A percentile compares a stretch with the other conserved stretches of the same genome.
These are phyloP conservation scores for Latrodectus geometricus DNA, from an alignment of 1,140 invertebrate species.

Conservation along the genomic window DNA sequence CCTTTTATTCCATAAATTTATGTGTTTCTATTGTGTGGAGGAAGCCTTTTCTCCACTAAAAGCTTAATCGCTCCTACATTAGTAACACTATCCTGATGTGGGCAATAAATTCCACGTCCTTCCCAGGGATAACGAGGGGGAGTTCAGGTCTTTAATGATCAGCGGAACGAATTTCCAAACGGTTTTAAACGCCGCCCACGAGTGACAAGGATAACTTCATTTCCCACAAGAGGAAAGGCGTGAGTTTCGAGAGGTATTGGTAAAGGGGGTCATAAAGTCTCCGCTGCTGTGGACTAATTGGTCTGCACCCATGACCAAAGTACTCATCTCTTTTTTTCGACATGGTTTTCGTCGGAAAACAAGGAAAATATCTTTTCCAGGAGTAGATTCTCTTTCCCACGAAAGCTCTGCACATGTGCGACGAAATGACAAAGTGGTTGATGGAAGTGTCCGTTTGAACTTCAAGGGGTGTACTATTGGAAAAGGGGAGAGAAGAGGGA, in stretches of 20 bases:
- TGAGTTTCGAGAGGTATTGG: conserved; percentile 2
- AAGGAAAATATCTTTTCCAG: neutral
- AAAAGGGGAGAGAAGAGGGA: neutral
- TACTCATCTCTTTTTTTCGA: neutral
- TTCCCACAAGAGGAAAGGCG: neutral
- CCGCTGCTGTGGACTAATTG: conserved; percentile 28
- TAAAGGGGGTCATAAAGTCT: conserved; percentile 34
- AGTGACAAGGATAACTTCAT: conserved; percentile 25
- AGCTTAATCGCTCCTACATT: neutral
- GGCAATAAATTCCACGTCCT: conserved; percentile 1
- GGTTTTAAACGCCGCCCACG: conserved; percentile 14
- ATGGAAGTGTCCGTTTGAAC: conserved; percentile 24
- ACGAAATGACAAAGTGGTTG: conserved; percentile 29
- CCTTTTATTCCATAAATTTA: too few species aligned
- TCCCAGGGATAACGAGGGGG: conserved; percentile 12
- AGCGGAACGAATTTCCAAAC: conserved; percentile 23
- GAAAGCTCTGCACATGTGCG: conserved; percentile 15
- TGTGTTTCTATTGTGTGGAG: too few species aligned
- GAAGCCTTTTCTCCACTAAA: neutral
- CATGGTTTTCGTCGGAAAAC: conserved; percentile 14
- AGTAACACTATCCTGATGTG: neutral
- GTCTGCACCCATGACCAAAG: conserved; percentile 31
- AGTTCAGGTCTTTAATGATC: conserved; percentile 10
- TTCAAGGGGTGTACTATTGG: conserved; percentile 16
- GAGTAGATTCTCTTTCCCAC: conserved; percentile 30